phyloP scores from a whole-genome alignment of 1,140 invertebrate species.

The Heliconius melpomene region DNA sequence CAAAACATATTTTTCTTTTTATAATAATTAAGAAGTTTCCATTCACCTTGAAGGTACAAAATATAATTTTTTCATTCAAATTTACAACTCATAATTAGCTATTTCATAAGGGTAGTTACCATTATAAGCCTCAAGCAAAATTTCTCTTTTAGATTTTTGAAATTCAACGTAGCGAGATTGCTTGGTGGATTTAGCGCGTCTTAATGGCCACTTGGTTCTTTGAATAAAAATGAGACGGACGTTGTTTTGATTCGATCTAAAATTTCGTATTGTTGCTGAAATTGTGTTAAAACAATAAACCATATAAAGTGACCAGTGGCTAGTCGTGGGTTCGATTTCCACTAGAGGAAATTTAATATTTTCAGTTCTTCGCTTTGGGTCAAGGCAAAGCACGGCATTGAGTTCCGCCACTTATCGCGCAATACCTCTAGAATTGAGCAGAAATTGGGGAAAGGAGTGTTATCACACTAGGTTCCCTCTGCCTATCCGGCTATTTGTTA shows the following conservation, averaged over 20 bases:
- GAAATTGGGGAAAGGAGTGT: too few species aligned
- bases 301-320: not conserved
- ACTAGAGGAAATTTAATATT: too few species aligned
- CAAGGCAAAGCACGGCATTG: too few species aligned
- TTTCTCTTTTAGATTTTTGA: slow-evolving; percentile 48
- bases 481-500: too few species aligned
- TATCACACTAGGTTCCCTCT: too few species aligned
- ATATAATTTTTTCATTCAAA: slow-evolving; percentile 44
- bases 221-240: slow-evolving; percentile 45
- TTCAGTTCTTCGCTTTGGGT: too few species aligned
- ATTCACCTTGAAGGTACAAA: slow-evolving; percentile 28
- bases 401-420: too few species aligned
- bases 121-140: slow-evolving; percentile 42
- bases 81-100: slow-evolving; percentile 55
- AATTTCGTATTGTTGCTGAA: slow-evolving; percentile 36
- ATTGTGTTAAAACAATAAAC: slow-evolving; percentile 35
- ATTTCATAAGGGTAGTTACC: slow-evolving; percentile 46
- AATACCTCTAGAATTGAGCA: too few species aligned
- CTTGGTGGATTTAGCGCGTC: slow-evolving; percentile 47
- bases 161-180: slow-evolving; percentile 46
- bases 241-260: slow-evolving; percentile 39
- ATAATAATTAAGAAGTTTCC: slow-evolving; percentile 29
- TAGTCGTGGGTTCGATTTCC: too few species aligned
- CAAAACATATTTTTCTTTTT: slow-evolving; percentile 14
- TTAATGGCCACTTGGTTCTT: slow-evolving; percentile 47